phyloP scores from a whole-genome alignment of 2,113 vertebrate species.

The Sterrhoptilus dennistouni region DNA sequence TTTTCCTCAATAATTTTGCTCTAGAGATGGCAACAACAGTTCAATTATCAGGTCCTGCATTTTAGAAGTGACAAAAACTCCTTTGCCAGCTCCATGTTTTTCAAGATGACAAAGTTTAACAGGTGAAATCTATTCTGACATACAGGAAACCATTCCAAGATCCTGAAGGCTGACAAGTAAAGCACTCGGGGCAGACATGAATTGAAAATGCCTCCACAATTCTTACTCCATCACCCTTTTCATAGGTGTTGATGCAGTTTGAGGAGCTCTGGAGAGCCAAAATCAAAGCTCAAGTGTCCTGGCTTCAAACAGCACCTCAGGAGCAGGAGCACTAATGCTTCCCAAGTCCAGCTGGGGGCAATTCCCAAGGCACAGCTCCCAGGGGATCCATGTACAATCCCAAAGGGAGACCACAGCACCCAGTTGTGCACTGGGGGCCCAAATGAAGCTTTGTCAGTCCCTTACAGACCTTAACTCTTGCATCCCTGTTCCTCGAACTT shows the following conservation, averaged over 20 bases:
- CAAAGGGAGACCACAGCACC: not conserved
- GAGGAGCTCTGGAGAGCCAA: not conserved
- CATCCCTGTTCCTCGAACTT: not conserved
- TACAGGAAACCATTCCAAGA: not conserved
- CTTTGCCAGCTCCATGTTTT: not conserved
- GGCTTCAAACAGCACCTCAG: not conserved
- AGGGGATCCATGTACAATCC: not conserved
- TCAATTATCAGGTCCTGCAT: not conserved
- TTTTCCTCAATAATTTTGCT: not conserved
- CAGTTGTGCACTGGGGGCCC: not conserved
- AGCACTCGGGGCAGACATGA: not conserved
- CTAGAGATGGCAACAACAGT: not conserved
- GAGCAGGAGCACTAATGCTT: rapidly evolving
- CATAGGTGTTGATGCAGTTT: not conserved
- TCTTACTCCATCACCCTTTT: not conserved
- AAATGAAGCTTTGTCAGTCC: too few species aligned
- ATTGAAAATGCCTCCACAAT: not conserved
- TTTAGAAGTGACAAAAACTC: not conserved
- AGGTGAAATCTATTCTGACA: not conserved
- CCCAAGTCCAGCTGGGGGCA: not conserved
- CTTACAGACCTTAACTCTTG: not conserved
- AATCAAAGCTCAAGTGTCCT: not conserved
- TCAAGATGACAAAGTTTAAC: not conserved
- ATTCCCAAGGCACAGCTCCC: not conserved
- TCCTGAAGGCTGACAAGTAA: not conserved